These are phyloP conservation scores for Lochmaea capreae DNA, from an alignment of 2,888 invertebrate genomes.

Conservation along the genomic window DNA sequence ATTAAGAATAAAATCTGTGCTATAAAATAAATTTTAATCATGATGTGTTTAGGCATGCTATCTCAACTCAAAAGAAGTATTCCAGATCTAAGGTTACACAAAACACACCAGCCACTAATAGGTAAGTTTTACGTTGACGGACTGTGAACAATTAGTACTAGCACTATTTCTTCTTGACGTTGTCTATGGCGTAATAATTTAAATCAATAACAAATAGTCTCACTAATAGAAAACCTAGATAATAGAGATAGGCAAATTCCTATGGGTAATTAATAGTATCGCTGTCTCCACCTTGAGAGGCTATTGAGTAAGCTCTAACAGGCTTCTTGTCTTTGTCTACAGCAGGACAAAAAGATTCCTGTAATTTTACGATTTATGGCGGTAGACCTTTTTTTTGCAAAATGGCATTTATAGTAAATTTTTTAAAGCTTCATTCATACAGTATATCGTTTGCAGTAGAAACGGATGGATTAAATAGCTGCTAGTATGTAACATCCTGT, in stretches of 20 bases:
- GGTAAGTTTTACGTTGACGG: constrained; percentile 68
- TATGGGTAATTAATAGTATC: too few species aligned
- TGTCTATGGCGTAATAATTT: not conserved
- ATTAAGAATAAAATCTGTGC: constrained; percentile 45
- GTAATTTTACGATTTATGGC: too few species aligned
- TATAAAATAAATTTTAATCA: constrained; percentile 52
- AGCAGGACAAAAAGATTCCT: too few species aligned
- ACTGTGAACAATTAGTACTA: constrained; percentile 27
- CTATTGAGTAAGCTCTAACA: too few species aligned
- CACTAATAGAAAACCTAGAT: not conserved
- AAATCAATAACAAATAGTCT: too few species aligned
- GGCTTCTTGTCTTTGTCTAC: too few species aligned
- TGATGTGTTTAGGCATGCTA: constrained; percentile 82
- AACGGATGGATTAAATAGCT: constrained; percentile 18
- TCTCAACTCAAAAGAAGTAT: constrained; percentile 90
- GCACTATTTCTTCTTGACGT: constrained; percentile 35
- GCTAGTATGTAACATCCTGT: constrained; percentile 28
- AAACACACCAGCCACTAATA: constrained; percentile 81
- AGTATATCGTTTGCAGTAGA: not conserved
- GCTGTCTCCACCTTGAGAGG: too few species aligned
- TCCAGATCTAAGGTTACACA: constrained; percentile 84
- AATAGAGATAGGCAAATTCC: not conserved
- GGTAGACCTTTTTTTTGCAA: too few species aligned
- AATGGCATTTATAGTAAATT: too few species aligned
- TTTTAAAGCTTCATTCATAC: not conserved